Conservation (phyloP, 2,797 vertebrate species). For the Gymnoscopelus braueri region DNA sequence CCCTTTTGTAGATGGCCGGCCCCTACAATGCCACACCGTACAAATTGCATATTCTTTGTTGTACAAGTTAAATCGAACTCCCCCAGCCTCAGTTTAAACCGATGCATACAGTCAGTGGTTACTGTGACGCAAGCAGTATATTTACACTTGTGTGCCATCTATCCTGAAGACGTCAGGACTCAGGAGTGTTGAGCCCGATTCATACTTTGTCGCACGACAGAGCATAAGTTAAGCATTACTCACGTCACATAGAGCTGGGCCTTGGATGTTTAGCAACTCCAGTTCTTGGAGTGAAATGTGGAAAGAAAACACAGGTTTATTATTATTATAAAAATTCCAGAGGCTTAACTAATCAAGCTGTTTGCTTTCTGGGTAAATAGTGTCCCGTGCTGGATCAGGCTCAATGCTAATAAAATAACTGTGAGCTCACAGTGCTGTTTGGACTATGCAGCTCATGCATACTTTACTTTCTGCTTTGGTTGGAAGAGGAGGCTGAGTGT, state of each 20-base stretch:
- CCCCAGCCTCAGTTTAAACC: too few species aligned
- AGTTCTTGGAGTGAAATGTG: constrained; percentile 16
- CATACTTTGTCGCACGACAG: too few species aligned
- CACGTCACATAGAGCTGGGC: background rate
- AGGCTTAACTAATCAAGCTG: constrained; percentile 33
- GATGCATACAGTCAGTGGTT: background rate
- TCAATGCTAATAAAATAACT: constrained; percentile 18
- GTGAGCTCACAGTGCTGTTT: constrained; percentile 3
- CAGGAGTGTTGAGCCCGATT: too few species aligned
- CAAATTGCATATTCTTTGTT: too few species aligned
- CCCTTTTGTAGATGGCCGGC: too few species aligned
- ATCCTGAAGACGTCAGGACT: background rate
- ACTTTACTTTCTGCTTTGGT: constrained; percentile 5
- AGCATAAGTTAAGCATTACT: too few species aligned
- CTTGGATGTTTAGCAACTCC: background rate
- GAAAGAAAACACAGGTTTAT: constrained; percentile 56
- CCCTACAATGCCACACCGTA: too few species aligned
- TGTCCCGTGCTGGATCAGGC: constrained; percentile 31
- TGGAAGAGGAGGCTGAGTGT: background rate
- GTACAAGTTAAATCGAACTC: too few species aligned
- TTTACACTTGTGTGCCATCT: background rate
- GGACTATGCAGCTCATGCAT: background rate
- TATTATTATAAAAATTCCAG: constrained; percentile 44
- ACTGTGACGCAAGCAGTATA: background rate
- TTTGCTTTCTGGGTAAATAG: constrained; percentile 67